Evolutionary conservation across 1,140 invertebrate species (phyloP).

Genomic region (Ctenoplectra terminalis): DNA sequence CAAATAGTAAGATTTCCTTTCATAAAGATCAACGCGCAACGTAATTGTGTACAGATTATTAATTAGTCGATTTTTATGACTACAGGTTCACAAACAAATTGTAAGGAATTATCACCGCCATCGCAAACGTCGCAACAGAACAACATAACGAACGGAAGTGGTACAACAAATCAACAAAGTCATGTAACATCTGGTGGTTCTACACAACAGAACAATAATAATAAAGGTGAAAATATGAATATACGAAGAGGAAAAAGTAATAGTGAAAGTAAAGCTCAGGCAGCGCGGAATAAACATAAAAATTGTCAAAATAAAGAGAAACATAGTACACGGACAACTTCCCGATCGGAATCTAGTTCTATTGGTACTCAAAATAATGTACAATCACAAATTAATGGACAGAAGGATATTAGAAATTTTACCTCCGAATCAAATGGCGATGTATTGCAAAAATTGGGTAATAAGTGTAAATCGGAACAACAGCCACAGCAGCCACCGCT

Average conservation of each 20-base stretch:
- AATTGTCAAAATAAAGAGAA: slow-evolving; percentile 82
- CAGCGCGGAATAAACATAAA: slow-evolving; percentile 81
- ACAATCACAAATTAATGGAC: slow-evolving; percentile 73
- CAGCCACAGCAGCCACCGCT: slow-evolving; percentile 45
- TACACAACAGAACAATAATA: slow-evolving; percentile 78
- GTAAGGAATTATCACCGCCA: slow-evolving; percentile 77
- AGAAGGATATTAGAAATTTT: slow-evolving; percentile 75
- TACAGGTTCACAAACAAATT: slow-evolving; percentile 78
- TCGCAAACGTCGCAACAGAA: slow-evolving; percentile 73
- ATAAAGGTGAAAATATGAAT: slow-evolving; percentile 78
- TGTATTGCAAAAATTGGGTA: slow-evolving; percentile 74
- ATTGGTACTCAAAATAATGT: slow-evolving; percentile 66
- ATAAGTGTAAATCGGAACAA: slow-evolving; percentile 72
- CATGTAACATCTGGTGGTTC: slow-evolving; percentile 67
- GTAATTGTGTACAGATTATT: not conserved
- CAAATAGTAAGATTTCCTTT: slow-evolving; percentile 72
- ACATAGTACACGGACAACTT: slow-evolving; percentile 74
- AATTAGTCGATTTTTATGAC: slow-evolving; percentile 27
- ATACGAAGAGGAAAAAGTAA: slow-evolving; percentile 80
- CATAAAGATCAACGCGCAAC: not conserved
- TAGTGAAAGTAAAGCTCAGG: slow-evolving; percentile 81
- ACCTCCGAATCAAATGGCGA: slow-evolving; percentile 71
- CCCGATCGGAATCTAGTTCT: slow-evolving; percentile 77
- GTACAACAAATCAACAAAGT: slow-evolving; percentile 71
- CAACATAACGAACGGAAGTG: slow-evolving; percentile 70